Evolutionary conservation across 2,113 vertebrate species (phyloP), one percentile per base, ranked within the genome.

Genomic region (Balaeniceps rex): DNA sequence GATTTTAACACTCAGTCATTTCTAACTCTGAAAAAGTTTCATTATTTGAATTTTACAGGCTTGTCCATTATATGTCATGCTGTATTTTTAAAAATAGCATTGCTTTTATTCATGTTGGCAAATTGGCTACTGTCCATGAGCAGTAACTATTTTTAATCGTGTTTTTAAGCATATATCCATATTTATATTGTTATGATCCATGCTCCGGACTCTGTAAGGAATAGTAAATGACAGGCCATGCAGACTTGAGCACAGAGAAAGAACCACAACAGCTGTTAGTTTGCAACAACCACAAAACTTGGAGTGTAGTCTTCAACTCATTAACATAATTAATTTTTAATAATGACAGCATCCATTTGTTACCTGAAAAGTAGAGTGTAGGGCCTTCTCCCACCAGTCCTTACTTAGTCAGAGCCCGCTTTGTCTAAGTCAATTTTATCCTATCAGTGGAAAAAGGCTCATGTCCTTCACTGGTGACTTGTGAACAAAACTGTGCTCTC

Each of bases 251-350:
- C 4, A 7, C 31, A 80, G 61, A 91, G 69, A 34, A 85, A 80
- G 79, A 95, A 78, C 51, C 1, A 4, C 55, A 96, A 94, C 91
- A 96, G 93, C 91, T 96, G 91, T 96, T 97, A 63, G 84, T 72
- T 90, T 85, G 72, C 82, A 94, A 78, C 83, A 91, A 4, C 71
- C 58, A 72, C 81, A 78, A 66, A 88, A 90, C 44, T 95, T 75
- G 55, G 71, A 94, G 60, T 57, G 19, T 64, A 95, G 78, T 93
- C 47, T 85, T 94, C 51, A 77, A 63, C 66, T 95, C 86, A 94
- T 97, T 93, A 88, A 49, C 84, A 88, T 96, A 94, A 95, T 90
- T 94, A 96, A 94, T 94, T 96, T 97, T 97, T 94, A 94, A 94
- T 97, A 96, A 96, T 57, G 75, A 93, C 95, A 94, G 60, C 26